Evolutionary conservation across 1,140 invertebrate species (phyloP), one percentile per base, ranked within the genome.

Genomic region (Anastatus disparis): DNA sequence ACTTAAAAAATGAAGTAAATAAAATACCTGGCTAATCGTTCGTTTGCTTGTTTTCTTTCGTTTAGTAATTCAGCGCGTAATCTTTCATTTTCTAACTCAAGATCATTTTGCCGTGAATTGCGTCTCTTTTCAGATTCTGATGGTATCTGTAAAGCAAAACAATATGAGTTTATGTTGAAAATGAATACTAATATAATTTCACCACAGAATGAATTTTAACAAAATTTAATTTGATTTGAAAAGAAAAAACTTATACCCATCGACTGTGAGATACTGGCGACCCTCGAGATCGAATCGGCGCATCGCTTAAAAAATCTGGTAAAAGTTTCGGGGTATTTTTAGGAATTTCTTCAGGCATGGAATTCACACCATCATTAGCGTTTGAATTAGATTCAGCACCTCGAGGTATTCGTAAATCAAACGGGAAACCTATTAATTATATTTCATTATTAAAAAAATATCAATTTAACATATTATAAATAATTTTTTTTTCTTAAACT

Each of bases 281-380:
- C 24, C 81, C 82, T 29, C 85, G 81, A 74, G 86, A 85, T 69
- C 85, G 84, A 70, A 92, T 91, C 13, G 91, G 90, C 12, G 91
- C 91, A 80, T 93, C 91, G 15, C 90, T 91, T 35, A 93, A 85
- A 82, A 93, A 93, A 75, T 93, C 91, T 17, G 91, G 91, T 56
- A 92, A 83, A 79, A 90, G 89, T 81, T 91, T 90, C 9, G 88
- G 86, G n/a, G 87, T 82, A 50, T 80, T 86, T 4, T 67, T 50
- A 15, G 82, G 59, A 62, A 81, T 77, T 40, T 58, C 76, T n/a
- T 73, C 76, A 3, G 78, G 56, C 17, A 59, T 68, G 24, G 69
- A 13, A 53, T 74, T 73, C 7, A 46, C 22, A 59, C 63, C 58
- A 53, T 20, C 63, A 50, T 40, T 69, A 72, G 74, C 8, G 69